Evolutionary conservation across 2,113 vertebrate species (phyloP).

Genomic region (Riparia riparia): DNA sequence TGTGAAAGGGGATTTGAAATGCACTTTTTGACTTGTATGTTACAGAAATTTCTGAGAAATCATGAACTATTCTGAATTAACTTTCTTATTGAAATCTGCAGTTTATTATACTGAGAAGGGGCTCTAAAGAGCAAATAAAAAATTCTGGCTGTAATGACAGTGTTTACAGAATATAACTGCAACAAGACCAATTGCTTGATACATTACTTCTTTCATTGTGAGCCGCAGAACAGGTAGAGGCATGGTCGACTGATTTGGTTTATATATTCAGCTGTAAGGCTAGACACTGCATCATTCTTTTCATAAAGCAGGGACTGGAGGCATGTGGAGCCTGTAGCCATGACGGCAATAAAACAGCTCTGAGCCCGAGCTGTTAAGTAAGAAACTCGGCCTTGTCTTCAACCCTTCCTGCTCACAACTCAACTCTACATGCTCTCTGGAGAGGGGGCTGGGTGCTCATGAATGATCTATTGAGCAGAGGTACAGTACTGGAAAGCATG

Average conservation of each 20-base stretch:
- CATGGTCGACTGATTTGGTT: conserved; percentile 83
- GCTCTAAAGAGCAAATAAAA: conserved; percentile 47
- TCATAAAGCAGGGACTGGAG: conserved; percentile 76
- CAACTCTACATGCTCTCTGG: conserved; percentile 63
- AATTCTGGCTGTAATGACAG: conserved; percentile 62
- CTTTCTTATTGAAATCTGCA: conserved; percentile 51
- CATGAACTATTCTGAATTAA: conserved; percentile 31
- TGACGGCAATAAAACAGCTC: conserved; percentile 79
- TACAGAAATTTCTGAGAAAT: background rate
- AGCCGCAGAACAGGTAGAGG: conserved; percentile 81
- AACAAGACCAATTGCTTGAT: conserved; percentile 75
- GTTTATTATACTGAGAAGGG: conserved; percentile 48
- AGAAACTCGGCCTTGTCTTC: conserved; percentile 82
- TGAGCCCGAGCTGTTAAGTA: conserved; percentile 62
- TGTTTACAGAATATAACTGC: conserved; percentile 59
- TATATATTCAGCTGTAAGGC: conserved; percentile 84
- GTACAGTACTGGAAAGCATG: background rate
- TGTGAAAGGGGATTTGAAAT: background rate
- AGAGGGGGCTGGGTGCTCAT: conserved; percentile 67
- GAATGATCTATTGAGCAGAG: conserved; percentile 81
- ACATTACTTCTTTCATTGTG: conserved; percentile 80
- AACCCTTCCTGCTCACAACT: conserved; percentile 77
- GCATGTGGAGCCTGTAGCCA: conserved; percentile 78
- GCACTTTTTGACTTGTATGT: background rate
- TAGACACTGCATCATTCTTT: conserved; percentile 87